Evolutionary conservation across 2,113 vertebrate genomes (phyloP), one percentile per base, ranked within the genome.

Genomic region (Hemibagrus wyckioides): DNA sequence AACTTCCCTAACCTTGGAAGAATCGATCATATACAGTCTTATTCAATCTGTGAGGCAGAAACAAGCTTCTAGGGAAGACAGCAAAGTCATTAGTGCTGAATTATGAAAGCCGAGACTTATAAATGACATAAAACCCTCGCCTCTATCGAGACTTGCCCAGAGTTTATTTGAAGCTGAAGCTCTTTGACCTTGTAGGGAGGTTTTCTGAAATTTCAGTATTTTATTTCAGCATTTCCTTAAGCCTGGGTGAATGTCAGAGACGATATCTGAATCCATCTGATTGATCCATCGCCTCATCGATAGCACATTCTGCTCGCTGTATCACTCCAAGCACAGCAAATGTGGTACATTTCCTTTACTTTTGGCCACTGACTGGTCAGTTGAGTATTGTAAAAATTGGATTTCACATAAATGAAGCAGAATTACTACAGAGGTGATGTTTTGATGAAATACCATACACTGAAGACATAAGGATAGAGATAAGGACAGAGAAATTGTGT

Each of bases 61-160:
- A 79, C 52, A 15, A 79, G 75, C 48, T 79, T 33, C 48, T 54
- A 54, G 48, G 28, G 15, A 79, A 48, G 73, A 76, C 73, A 76
- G 41, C 41, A 50, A 76, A 52, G 28, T 79, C 75, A 52, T 79
- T 79, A 79, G 75, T 79, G 75, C 48, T 52, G 75, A 79, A 79
- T 79, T 52, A 14, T 30, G 75, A 28, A 79, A 79, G 17, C 28
- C 15, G 17, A 52, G 7, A 77, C 75, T 50, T 76, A 48, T 48
- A 76, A 48, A 13, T 77, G 48, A 52, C 73, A 52, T 30, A 17
- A 52, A 52, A 77, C 0, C 41, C 25, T 25, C 50, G 73, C 44
- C 23, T 50, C 73, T 76, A 52, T 52, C 75, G n/a, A 17, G 48
- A 52, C 41, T 76, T 48, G 41, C 75, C 73, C 48, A 77, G 44